These are phyloP conservation scores for Gibbula magus DNA, from an alignment of 2,888 invertebrate genomes.

Conservation along the genomic window DNA sequence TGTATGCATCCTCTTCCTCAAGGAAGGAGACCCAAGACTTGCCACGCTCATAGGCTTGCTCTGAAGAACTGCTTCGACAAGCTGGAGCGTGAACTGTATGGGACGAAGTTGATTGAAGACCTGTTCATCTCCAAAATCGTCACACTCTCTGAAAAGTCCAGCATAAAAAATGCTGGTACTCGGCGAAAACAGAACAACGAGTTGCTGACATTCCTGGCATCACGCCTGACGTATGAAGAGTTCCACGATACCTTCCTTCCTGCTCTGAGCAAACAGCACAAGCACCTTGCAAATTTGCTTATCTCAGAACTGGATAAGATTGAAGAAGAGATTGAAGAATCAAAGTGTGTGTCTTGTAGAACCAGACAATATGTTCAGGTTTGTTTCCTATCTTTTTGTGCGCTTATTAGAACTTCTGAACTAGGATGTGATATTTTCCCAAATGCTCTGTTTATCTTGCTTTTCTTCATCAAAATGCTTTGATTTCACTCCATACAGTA, in stretches of 20 bases:
- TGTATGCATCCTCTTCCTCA: no score
- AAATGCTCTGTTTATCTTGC: no score
- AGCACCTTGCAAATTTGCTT: background rate
- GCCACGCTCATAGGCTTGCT: background rate
- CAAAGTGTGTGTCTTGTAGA: background rate
- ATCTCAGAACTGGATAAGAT: background rate
- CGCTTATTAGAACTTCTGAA: no score
- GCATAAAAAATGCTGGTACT: background rate
- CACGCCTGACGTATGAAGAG: background rate
- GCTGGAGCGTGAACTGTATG: background rate
- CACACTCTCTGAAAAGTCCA: background rate
- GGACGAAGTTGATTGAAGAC: background rate
- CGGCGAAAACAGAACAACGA: background rate
- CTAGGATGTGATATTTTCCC: no score
- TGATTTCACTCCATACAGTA: no score
- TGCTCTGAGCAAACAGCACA: background rate
- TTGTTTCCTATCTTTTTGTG: no score
- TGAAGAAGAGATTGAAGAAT: background rate
- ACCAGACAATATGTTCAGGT: background rate
- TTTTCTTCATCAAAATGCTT: no score
- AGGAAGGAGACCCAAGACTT: background rate
- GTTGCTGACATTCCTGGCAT: background rate
- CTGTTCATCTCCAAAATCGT: background rate
- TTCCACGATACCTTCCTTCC: background rate
- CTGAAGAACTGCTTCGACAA: background rate